These are phyloP conservation scores for Parelbella ahira DNA, from an alignment of 2,888 invertebrate species.

Conservation along the genomic window DNA sequence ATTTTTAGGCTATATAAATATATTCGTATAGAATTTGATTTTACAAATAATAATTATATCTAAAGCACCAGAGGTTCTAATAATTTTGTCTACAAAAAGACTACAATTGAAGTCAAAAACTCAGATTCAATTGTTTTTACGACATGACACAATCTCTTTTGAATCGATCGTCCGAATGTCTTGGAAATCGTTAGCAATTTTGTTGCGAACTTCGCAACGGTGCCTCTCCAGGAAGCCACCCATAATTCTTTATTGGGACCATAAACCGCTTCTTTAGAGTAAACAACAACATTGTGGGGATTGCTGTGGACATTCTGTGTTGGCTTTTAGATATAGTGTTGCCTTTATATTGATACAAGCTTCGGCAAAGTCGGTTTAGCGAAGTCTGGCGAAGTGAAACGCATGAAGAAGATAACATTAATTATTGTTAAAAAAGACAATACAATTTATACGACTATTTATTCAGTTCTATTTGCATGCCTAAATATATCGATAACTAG, in stretches of 20 bases:
- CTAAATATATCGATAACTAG: too few relatives aligned
- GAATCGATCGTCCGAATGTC: constrained; percentile 22
- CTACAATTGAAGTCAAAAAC: neutral
- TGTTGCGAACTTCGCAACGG: constrained; percentile 22
- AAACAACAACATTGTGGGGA: constrained; percentile 25
- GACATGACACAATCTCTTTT: constrained; percentile 18
- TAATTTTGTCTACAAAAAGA: constrained; percentile 3
- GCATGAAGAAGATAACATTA: too few relatives aligned
- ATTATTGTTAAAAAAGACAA: too few relatives aligned
- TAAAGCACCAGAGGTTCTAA: too few relatives aligned
- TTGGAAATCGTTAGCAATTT: constrained; percentile 24
- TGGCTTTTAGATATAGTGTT: constrained; percentile 14
- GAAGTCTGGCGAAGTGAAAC: too few relatives aligned
- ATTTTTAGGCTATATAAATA: too few relatives aligned
- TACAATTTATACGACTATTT: too few relatives aligned
- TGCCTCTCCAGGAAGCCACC: constrained; percentile 23
- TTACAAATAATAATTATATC: too few relatives aligned
- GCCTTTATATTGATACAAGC: constrained; percentile 1
- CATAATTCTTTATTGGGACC: constrained; percentile 26
- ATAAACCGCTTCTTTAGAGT: constrained; percentile 26
- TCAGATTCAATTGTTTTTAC: constrained; percentile 9
- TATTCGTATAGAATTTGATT: too few relatives aligned
- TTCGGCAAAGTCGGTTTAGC: too few relatives aligned
- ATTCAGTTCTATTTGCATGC: too few relatives aligned
- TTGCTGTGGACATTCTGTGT: constrained; percentile 24